Evolutionary conservation across 2,888 invertebrate species (phyloP).

Genomic region (Spodoptera littoralis): DNA sequence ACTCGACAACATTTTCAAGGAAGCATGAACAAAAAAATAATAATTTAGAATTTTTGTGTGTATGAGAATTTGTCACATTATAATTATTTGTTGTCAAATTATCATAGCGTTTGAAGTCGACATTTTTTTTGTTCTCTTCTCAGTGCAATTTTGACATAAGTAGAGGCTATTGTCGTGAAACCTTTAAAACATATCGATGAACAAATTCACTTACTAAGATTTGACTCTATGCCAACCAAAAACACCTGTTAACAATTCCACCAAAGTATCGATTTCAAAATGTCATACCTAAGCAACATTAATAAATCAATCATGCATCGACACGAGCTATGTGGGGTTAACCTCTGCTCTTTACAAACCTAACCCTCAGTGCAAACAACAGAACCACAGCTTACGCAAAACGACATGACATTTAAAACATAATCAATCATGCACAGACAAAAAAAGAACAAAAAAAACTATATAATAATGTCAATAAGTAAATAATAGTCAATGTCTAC

Average conservation of each 20-base stretch:
- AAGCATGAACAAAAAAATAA: no score
- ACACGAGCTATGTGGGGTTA: conserved; percentile 42
- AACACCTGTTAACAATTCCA: conserved; percentile 14
- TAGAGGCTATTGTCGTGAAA: no score
- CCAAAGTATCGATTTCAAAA: conserved; percentile 33
- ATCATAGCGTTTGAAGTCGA: no score
- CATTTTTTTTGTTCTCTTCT: no score
- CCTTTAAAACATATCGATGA: no score
- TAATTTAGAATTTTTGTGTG: no score
- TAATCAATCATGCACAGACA: conserved; percentile 48
- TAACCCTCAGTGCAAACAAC: conserved; percentile 36
- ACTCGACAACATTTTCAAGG: no score
- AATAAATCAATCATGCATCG: conserved; percentile 47
- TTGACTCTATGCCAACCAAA: not conserved
- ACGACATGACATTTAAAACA: conserved; percentile 48
- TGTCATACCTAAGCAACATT: conserved; percentile 13
- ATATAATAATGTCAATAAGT: conserved; percentile 42
- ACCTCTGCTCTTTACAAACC: conserved; percentile 46
- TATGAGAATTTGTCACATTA: no score
- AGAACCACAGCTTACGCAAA: conserved; percentile 42
- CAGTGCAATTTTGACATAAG: no score
- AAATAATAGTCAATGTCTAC: conserved; percentile 54
- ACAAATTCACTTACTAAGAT: no score
- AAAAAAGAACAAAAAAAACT: conserved; percentile 31
- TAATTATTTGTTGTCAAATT: no score